These are phyloP conservation scores for Pogoniulus pusillus DNA, from an alignment of 2,797 vertebrate genomes.

Conservation along the genomic window DNA sequence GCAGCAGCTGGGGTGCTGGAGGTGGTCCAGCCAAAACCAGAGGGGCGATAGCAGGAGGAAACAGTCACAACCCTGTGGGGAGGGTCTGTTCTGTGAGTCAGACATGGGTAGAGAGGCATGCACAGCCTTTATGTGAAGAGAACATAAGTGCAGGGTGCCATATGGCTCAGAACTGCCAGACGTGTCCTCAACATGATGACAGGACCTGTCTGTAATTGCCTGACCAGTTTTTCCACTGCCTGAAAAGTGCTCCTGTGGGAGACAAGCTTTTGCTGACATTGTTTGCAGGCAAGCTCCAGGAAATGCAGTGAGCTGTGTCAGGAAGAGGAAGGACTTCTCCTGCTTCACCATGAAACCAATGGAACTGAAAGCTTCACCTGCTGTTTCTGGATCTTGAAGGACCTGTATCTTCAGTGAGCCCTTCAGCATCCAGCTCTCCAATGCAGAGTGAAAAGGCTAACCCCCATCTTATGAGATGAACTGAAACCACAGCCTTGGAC, in stretches of 20 bases:
- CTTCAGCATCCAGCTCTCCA: not conserved
- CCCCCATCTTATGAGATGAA: not conserved
- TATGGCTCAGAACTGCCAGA: slow-evolving; percentile 13
- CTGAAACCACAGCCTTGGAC: not conserved
- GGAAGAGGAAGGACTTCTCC: not conserved
- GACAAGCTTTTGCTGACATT: not conserved
- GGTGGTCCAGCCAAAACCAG: not conserved
- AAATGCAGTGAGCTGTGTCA: not conserved
- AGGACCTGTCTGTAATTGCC: slow-evolving; percentile 7
- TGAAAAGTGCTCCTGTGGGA: not conserved
- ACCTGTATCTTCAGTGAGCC: not conserved
- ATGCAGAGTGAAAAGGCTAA: not conserved
- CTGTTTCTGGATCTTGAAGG: not conserved
- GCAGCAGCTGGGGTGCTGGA: not conserved
- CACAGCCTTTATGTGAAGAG: not conserved
- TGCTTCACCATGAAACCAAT: not conserved
- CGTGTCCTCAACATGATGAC: not conserved
- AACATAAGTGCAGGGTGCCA: not conserved
- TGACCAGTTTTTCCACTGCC: not conserved
- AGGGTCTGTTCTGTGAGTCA: not conserved
- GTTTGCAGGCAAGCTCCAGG: not conserved
- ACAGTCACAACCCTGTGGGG: not conserved
- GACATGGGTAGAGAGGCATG: not conserved
- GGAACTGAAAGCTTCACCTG: not conserved
- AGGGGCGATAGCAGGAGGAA: not conserved